Conservation (phyloP, 2,113 vertebrate species). For the Capreolus pygargus region DNA sequence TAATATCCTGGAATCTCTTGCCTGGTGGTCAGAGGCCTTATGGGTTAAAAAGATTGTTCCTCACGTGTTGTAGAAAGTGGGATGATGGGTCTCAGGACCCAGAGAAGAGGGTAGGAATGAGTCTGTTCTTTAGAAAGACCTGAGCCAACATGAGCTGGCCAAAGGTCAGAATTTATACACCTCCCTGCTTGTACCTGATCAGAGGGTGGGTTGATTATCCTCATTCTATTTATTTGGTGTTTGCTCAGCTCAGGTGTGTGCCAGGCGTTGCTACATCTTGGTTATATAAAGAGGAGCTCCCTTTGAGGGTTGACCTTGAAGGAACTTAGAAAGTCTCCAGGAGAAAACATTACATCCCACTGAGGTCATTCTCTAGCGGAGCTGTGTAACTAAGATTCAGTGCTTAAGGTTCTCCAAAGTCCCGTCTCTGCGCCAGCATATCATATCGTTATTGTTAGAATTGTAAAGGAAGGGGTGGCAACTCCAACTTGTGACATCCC, state of each 20-base stretch:
- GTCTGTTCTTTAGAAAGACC: neutral
- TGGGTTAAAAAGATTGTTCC: neutral
- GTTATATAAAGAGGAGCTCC: neutral
- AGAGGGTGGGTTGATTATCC: neutral
- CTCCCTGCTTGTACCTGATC: neutral
- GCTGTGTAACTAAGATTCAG: neutral
- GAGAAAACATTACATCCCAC: neutral
- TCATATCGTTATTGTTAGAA: neutral
- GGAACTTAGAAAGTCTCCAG: neutral
- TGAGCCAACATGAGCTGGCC: neutral
- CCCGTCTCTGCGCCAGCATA: neutral
- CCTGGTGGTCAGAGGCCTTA: neutral
- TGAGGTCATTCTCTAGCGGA: neutral
- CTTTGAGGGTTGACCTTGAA: constrained; percentile 17
- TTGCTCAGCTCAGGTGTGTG: neutral
- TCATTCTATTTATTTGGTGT: neutral
- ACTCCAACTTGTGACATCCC: neutral
- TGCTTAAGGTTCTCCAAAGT: neutral
- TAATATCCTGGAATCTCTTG: neutral
- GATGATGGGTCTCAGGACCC: neutral
- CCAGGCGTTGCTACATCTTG: neutral
- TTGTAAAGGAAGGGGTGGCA: constrained; percentile 28
- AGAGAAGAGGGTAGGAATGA: neutral
- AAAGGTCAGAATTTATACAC: neutral
- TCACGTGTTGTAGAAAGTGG: neutral